Conservation (phyloP, 2,113 vertebrate genomes). For the Spea bombifrons region DNA sequence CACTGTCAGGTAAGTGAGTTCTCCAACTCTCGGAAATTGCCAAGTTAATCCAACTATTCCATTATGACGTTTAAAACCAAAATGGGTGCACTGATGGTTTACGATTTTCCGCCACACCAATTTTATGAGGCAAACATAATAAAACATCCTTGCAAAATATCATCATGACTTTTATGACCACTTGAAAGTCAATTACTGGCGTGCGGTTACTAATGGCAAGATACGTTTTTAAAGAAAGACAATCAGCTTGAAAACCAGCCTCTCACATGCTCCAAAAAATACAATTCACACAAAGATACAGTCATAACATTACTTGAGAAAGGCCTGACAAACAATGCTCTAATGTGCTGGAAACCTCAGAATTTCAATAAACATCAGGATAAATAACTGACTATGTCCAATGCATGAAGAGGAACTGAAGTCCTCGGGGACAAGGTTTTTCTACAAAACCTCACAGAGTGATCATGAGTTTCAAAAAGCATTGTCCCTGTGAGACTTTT, state of each 20-base stretch:
- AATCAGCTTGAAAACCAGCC: neutral
- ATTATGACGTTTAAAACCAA: constrained; percentile 1
- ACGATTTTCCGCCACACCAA: constrained; percentile 12
- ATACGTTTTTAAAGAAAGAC: constrained; percentile 3
- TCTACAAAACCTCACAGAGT: neutral
- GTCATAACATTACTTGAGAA: constrained; percentile 26
- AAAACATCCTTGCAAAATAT: constrained; percentile 37
- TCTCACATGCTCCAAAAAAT: neutral
- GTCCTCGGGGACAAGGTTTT: constrained; percentile 17
- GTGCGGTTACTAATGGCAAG: constrained; percentile 38
- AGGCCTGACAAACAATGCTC: constrained; percentile 15
- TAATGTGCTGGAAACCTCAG: constrained; percentile 27
- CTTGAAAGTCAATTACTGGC: constrained; percentile 40
- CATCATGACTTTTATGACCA: constrained; percentile 32
- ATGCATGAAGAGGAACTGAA: neutral
- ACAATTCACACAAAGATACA: constrained; percentile 25
- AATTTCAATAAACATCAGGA: constrained; percentile 23
- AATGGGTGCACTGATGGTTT: neutral
- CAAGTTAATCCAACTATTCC: too few relatives aligned
- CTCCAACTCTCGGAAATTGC: too few relatives aligned
- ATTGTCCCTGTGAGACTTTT: neutral
- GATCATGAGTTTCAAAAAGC: constrained; percentile 25
- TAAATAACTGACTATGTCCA: constrained; percentile 28
- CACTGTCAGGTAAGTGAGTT: too few relatives aligned
- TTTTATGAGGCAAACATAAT: constrained; percentile 19